These are phyloP conservation scores for Hypselothyrea guttata DNA, from an alignment of 2,888 invertebrate species.

Conservation along the genomic window DNA sequence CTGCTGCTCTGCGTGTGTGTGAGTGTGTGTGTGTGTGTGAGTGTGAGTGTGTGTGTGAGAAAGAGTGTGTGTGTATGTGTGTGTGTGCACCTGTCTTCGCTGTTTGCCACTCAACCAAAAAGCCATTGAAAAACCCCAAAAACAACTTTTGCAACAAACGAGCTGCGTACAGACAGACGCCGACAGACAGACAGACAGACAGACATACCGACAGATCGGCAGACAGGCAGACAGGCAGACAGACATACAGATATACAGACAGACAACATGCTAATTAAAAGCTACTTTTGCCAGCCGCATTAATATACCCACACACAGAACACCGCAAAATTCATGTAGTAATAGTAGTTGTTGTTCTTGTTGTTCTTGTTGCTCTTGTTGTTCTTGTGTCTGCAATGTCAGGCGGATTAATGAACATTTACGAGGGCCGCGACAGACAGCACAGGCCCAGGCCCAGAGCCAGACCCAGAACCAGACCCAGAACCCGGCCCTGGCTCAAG, in stretches of 20 bases:
- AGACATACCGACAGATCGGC: no score
- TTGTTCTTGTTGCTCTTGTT: slow-evolving; percentile 19
- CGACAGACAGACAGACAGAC: no score
- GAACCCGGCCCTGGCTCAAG: background rate
- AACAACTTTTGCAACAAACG: slow-evolving; percentile 51
- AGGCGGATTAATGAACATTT: slow-evolving; percentile 57
- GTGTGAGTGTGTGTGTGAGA: background rate
- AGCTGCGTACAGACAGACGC: slow-evolving; percentile 51
- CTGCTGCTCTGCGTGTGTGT: background rate
- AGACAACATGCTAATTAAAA: slow-evolving; percentile 74
- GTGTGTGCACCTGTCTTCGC: slow-evolving; percentile 3
- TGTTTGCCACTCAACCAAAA: slow-evolving; percentile 62
- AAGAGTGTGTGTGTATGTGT: background rate
- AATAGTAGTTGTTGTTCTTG: slow-evolving; percentile 20
- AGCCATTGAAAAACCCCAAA: slow-evolving; percentile 56
- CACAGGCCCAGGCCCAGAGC: background rate
- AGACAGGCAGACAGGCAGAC: slow-evolving; percentile 3
- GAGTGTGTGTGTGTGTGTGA: no score
- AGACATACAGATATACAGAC: no score
- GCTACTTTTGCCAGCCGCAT: slow-evolving; percentile 73
- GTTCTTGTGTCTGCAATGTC: slow-evolving; percentile 39
- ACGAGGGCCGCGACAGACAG: slow-evolving; percentile 18
- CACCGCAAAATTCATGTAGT: slow-evolving; percentile 49
- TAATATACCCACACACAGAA: slow-evolving; percentile 58
- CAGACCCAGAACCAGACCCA: background rate